phyloP scores from a whole-genome alignment of 2,113 vertebrate species.

The Ardeotis arabs region DNA sequence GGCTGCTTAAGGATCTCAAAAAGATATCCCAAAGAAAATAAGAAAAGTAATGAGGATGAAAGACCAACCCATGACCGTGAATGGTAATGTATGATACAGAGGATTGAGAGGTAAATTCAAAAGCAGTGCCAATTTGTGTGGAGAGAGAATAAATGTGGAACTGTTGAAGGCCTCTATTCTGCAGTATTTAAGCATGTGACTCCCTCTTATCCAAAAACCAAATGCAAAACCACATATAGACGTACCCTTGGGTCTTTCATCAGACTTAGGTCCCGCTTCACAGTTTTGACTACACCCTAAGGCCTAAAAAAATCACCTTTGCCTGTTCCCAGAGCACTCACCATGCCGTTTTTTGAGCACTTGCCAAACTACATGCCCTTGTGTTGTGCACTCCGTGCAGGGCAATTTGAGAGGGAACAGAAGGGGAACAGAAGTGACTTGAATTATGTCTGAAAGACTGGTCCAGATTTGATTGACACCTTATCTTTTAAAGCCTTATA shows the following conservation, averaged over 20 bases:
- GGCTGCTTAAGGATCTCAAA: not conserved
- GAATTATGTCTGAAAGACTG: not conserved
- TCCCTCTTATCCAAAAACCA: not conserved
- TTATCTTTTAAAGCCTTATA: conserved; percentile 24
- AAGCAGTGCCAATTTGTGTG: not conserved
- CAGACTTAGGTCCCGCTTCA: not conserved
- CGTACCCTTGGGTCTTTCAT: not conserved
- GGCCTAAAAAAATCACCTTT: not conserved
- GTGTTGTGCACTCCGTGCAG: not conserved
- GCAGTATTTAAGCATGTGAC: not conserved
- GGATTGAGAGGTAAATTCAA: not conserved
- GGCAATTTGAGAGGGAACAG: not conserved
- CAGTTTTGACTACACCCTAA: not conserved
- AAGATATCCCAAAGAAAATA: not conserved
- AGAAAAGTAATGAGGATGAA: not conserved
- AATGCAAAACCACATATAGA: not conserved
- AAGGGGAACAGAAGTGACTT: not conserved
- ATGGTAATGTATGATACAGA: not conserved
- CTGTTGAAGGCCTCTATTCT: not conserved
- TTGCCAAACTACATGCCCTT: not conserved
- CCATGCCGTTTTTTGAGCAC: not conserved
- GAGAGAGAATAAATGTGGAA: not conserved
- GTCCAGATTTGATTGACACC: not conserved
- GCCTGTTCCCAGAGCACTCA: not conserved
- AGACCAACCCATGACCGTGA: not conserved